Evolutionary conservation across 2,888 invertebrate genomes (phyloP).

Genomic region (Cancer borealis): DNA sequence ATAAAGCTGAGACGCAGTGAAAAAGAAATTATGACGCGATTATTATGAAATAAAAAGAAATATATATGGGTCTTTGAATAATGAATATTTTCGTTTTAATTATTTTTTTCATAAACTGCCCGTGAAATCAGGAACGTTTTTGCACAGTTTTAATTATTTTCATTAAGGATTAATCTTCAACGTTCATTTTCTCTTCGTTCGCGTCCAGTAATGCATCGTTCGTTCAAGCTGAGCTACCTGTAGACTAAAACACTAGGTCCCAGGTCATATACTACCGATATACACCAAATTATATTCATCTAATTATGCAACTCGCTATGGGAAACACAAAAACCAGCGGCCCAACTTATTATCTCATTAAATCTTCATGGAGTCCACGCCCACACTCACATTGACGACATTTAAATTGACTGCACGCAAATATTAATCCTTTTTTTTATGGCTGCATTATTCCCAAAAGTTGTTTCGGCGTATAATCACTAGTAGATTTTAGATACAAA

Average conservation of each 20-base stretch:
- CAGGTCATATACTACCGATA: not conserved
- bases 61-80: not conserved
- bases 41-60: not conserved
- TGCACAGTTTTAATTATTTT: not conserved
- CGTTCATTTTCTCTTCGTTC: conserved; percentile 25
- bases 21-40: not conserved
- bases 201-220: conserved; percentile 5
- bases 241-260: not conserved
- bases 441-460: not conserved
- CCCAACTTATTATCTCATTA: not conserved
- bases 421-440: not conserved
- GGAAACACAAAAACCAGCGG: not conserved
- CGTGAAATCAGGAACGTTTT: conserved; percentile 1
- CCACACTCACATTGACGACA: not conserved
- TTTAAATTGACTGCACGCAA: not conserved
- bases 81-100: not conserved
- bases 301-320: not conserved
- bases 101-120: conserved; percentile 4
- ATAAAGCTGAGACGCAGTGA: not conserved
- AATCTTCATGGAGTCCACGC: not conserved
- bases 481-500: not conserved
- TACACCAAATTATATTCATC: conserved; percentile 25
- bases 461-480: not conserved
- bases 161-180: not conserved
- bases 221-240: not conserved